Conservation (phyloP, 2,888 invertebrate genomes). For the Elysia crispata region DNA sequence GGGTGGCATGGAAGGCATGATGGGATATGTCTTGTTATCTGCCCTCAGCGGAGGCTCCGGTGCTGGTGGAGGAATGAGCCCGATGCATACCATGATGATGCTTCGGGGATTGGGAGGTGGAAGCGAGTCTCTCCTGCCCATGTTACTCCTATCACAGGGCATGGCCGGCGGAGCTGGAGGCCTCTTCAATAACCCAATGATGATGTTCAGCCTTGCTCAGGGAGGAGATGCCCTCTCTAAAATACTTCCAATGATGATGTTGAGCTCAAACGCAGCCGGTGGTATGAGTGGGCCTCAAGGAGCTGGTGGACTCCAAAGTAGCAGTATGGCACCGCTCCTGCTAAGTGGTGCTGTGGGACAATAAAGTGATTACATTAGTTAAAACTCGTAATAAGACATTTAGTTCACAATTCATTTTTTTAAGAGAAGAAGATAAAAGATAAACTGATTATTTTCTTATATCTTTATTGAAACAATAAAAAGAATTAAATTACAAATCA, state of each 20-base stretch:
- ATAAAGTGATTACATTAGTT: not conserved
- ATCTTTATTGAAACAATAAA: too few relatives aligned
- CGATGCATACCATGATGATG: conserved; percentile 16
- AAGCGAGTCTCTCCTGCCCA: conserved; percentile 1
- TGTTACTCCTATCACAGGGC: conserved; percentile 9
- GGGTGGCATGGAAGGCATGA: conserved; percentile 22
- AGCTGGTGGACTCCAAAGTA: too few relatives aligned
- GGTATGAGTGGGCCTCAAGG: not conserved
- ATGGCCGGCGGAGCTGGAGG: conserved; percentile 2
- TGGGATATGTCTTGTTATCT: not conserved
- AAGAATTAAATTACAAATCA: too few relatives aligned
- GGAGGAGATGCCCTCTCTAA: conserved; percentile 16
- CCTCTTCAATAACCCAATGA: conserved; percentile 33
- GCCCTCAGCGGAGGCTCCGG: not conserved
- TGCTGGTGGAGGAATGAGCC: not conserved
- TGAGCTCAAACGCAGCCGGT: conserved; percentile 2
- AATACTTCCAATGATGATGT: conserved; percentile 1
- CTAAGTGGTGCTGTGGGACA: conserved; percentile 32
- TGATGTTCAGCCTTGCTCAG: conserved; percentile 26
- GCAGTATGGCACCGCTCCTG: conserved; percentile 32
- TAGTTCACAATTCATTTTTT: too few relatives aligned
- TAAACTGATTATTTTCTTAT: too few relatives aligned
- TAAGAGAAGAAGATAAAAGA: too few relatives aligned
- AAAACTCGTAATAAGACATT: too few relatives aligned
- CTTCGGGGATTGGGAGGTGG: not conserved